Conservation (phyloP, 2,797 vertebrate species). For the Megalops cyprinoides region DNA sequence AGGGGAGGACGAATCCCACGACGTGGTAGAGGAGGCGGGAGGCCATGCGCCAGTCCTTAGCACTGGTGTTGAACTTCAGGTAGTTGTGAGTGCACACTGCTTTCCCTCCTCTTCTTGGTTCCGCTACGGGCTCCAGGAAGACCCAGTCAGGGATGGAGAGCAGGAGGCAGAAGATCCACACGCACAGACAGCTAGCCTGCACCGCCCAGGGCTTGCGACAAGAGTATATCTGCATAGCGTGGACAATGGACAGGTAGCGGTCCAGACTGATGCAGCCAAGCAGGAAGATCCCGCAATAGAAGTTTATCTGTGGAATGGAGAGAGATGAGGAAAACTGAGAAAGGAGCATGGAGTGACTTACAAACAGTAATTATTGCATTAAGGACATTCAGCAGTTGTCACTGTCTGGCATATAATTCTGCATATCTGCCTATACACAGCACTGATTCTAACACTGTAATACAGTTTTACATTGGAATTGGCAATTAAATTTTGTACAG, state of each 20-base stretch:
- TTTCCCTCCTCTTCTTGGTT: constrained; percentile 51
- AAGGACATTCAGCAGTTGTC: not conserved
- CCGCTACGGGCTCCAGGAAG: constrained; percentile 65
- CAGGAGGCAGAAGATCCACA: constrained; percentile 84
- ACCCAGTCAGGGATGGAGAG: constrained; percentile 83
- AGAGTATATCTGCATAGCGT: constrained; percentile 88
- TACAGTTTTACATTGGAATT: not conserved
- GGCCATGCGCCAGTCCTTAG: constrained; percentile 48
- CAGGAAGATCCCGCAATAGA: constrained; percentile 93
- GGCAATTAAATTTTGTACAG: not conserved
- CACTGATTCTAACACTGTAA: not conserved
- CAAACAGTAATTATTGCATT: not conserved
- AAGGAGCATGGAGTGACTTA: not conserved
- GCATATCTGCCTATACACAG: not conserved
- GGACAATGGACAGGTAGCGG: constrained; percentile 89
- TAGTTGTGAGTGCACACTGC: constrained; percentile 68
- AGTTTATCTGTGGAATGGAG: constrained; percentile 77
- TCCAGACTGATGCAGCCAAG: constrained; percentile 90
- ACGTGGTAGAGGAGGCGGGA: constrained; percentile 82
- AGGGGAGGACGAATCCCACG: constrained; percentile 83
- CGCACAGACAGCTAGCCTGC: constrained; percentile 75
- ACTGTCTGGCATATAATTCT: not conserved
- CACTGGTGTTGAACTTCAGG: constrained; percentile 3
- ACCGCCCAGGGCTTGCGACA: constrained; percentile 76
- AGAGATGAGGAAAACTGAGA: constrained; percentile 10